phyloP scores from a whole-genome alignment of 2,797 vertebrate species.

The Anguilla obscura region DNA sequence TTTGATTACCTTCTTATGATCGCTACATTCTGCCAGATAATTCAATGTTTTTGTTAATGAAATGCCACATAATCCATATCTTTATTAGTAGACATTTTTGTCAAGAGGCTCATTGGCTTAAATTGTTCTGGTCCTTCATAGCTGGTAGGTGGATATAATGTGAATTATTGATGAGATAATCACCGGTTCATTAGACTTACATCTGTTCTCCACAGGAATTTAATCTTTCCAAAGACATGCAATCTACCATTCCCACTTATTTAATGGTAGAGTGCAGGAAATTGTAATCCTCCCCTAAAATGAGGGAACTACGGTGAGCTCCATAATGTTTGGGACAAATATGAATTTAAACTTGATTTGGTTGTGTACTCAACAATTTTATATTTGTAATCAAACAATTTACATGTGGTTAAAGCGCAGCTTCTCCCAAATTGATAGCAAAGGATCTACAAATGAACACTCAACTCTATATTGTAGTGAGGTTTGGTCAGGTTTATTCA shows the following conservation, averaged over 20 bases:
- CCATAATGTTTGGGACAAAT: too few relatives aligned
- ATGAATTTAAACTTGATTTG: too few relatives aligned
- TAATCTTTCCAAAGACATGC: conserved; percentile 44
- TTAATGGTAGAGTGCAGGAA: background rate
- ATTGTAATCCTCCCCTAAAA: background rate
- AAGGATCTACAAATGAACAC: too few relatives aligned
- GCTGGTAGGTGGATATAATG: conserved; percentile 44
- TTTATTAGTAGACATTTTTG: conserved; percentile 37
- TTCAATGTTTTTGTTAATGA: conserved; percentile 15
- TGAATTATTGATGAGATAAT: conserved; percentile 56
- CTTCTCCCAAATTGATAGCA: too few relatives aligned
- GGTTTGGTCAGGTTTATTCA: too few relatives aligned
- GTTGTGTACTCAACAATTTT: too few relatives aligned
- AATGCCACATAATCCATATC: conserved; percentile 21
- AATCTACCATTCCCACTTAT: conserved; percentile 40
- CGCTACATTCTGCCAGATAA: background rate
- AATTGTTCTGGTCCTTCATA: conserved; percentile 35
- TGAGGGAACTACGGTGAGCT: too few relatives aligned
- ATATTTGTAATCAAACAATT: too few relatives aligned
- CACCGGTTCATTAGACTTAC: conserved; percentile 54
- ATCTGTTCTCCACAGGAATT: conserved; percentile 46
- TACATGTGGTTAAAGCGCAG: too few relatives aligned
- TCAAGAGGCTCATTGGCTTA: conserved; percentile 27
- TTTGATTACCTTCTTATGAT: conserved; percentile 30
- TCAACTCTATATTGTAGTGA: too few relatives aligned